phyloP scores from a whole-genome alignment of 1,140 invertebrate species.

The Bombus haemorrhoidalis region DNA sequence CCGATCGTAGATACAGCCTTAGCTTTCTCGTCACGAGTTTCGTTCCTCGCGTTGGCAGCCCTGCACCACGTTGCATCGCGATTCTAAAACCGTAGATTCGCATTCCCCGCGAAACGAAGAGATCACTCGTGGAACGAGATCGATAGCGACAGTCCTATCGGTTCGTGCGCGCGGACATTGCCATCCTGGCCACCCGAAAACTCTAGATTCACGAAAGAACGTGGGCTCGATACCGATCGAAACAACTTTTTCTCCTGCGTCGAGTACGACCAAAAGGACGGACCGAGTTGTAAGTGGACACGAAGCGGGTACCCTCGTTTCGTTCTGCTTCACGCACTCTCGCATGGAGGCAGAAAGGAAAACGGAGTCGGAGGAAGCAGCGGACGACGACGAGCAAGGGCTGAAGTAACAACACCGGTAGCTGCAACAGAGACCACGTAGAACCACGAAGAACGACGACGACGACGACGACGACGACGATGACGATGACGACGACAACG shows the following conservation, averaged over 20 bases:
- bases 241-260: slow-evolving; percentile 29
- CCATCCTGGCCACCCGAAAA: neutral
- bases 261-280: slow-evolving; percentile 33
- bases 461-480: neutral
- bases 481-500: neutral
- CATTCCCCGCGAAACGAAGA: too few species aligned
- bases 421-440: neutral
- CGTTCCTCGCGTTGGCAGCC: neutral
- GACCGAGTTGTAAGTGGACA: slow-evolving; percentile 49
- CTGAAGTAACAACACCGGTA: slow-evolving; percentile 16
- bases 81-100: neutral
- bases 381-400: slow-evolving; percentile 45
- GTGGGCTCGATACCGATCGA: neutral
- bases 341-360: slow-evolving; percentile 54
- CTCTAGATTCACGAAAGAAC: neutral
- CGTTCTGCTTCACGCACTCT: slow-evolving; percentile 70
- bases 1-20: neutral
- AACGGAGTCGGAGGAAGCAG: slow-evolving; percentile 16
- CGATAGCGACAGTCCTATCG: too few species aligned
- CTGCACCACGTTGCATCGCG: neutral
- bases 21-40: neutral
- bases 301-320: slow-evolving; percentile 52
- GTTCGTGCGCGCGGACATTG: neutral
- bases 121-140: too few species aligned
- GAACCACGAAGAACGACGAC: too few species aligned